phyloP scores from a whole-genome alignment of 2,888 invertebrate genomes.

The Acanthoscelides obtectus region DNA sequence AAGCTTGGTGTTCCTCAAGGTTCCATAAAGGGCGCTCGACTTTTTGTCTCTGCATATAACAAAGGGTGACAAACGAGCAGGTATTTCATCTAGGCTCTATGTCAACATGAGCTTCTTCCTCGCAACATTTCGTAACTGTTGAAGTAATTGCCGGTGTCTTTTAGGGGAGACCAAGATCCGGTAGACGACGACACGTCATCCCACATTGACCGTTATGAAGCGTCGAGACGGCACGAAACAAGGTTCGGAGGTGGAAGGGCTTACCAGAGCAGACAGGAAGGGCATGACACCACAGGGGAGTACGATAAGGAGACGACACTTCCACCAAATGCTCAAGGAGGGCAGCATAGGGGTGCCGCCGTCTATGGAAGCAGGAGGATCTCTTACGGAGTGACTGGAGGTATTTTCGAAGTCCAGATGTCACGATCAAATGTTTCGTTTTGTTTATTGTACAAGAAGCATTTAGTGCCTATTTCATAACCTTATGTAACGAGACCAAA shows the following conservation, averaged over 20 bases:
- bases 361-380: not conserved
- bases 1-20: no score
- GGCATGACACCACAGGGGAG: conserved; percentile 1
- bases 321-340: not conserved
- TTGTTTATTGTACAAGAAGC: no score
- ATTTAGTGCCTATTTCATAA: no score
- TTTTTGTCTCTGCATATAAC: no score
- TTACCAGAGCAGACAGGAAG: not conserved
- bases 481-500: no score
- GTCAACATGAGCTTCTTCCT: no score
- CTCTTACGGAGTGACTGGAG: not conserved
- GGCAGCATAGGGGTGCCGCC: not conserved
- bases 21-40: no score
- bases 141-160: not conserved
- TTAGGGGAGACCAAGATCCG: conserved; percentile 14
- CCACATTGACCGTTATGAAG: not conserved
- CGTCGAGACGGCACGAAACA: not conserved
- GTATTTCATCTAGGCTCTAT: no score
- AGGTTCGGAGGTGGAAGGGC: not conserved
- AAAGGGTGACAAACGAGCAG: no score
- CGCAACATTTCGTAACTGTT: no score
- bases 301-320: conserved; percentile 2
- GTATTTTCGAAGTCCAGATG: no score
- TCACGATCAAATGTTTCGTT: no score
- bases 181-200: conserved; percentile 3